These are phyloP conservation scores for Emydocephalus ijimae DNA, from an alignment of 2,113 vertebrate genomes.

Conservation along the genomic window DNA sequence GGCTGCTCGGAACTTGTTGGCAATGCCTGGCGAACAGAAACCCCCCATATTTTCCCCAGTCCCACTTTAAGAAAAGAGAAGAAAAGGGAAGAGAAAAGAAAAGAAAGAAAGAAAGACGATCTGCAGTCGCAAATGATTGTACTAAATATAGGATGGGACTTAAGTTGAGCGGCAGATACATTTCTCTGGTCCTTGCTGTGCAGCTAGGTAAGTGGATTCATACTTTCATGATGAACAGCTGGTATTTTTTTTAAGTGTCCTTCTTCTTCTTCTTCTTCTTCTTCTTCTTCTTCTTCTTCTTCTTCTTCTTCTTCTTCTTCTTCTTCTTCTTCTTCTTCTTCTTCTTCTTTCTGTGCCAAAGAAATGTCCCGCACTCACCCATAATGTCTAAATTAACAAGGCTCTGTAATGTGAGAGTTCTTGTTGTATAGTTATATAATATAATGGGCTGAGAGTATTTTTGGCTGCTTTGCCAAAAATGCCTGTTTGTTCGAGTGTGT, in stretches of 20 bases:
- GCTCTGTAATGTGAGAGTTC: neutral
- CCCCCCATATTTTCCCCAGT: slow-evolving; percentile 77
- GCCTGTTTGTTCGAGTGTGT: neutral
- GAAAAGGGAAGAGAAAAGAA: neutral
- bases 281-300: neutral
- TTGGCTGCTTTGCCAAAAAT: neutral
- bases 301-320: neutral
- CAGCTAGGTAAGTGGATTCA: slow-evolving; percentile 86
- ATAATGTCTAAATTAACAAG: neutral
- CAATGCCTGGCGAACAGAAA: slow-evolving; percentile 81
- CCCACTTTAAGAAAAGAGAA: slow-evolving; percentile 69
- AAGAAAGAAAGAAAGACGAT: slow-evolving; percentile 51
- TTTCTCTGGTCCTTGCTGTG: slow-evolving; percentile 88
- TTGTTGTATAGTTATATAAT: neutral
- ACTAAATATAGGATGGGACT: slow-evolving; percentile 96
- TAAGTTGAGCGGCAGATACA: slow-evolving; percentile 89
- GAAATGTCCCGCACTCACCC: neutral
- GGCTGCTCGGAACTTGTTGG: slow-evolving; percentile 78
- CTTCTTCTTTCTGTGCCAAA: neutral
- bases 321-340: too few species aligned
- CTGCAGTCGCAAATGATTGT: slow-evolving; percentile 87
- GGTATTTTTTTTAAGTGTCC: neutral
- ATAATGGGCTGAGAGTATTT: neutral
- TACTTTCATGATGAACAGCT: neutral
- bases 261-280: neutral